phyloP scores from a whole-genome alignment of 2,888 invertebrate species.

The Temnothorax rugatulus region DNA sequence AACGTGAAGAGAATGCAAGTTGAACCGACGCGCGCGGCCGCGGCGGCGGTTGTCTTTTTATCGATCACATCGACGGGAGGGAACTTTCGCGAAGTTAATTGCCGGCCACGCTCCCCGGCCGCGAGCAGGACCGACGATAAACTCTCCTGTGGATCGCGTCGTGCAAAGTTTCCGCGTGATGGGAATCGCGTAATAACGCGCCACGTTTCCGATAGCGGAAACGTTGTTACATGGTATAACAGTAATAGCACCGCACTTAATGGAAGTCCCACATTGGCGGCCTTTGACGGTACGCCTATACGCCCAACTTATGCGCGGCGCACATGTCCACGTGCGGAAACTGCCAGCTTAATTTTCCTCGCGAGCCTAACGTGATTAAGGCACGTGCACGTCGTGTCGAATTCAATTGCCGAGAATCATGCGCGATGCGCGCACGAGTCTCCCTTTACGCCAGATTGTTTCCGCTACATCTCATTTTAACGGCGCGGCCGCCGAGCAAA shows the following conservation, averaged over 20 bases:
- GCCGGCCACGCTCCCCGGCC: background rate
- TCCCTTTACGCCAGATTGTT: background rate
- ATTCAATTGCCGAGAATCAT: constrained; percentile 26
- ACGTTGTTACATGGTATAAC: constrained; percentile 19
- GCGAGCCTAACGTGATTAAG: constrained; percentile 22
- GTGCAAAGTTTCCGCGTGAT: constrained; percentile 42
- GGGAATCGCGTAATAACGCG: constrained; percentile 33
- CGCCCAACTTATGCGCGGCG: background rate
- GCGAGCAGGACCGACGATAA: constrained; percentile 30
- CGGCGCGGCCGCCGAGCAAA: background rate
- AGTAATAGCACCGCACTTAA: constrained; percentile 33
- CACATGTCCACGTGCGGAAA: constrained; percentile 23
- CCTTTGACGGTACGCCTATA: constrained; percentile 36
- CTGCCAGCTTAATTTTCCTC: constrained; percentile 37
- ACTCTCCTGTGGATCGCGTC: constrained; percentile 24
- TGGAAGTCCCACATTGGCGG: constrained; percentile 37
- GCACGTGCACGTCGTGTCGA: background rate
- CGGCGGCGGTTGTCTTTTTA: background rate
- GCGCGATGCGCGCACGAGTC: background rate
- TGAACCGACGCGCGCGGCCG: background rate
- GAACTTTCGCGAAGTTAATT: constrained; percentile 38
- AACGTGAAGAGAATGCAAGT: constrained; percentile 10
- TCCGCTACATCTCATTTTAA: background rate
- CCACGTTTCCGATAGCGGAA: constrained; percentile 37
- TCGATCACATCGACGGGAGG: constrained; percentile 9